These are phyloP conservation scores for Acanthopleura granulata DNA, from an alignment of 2,888 invertebrate species.

Conservation along the genomic window DNA sequence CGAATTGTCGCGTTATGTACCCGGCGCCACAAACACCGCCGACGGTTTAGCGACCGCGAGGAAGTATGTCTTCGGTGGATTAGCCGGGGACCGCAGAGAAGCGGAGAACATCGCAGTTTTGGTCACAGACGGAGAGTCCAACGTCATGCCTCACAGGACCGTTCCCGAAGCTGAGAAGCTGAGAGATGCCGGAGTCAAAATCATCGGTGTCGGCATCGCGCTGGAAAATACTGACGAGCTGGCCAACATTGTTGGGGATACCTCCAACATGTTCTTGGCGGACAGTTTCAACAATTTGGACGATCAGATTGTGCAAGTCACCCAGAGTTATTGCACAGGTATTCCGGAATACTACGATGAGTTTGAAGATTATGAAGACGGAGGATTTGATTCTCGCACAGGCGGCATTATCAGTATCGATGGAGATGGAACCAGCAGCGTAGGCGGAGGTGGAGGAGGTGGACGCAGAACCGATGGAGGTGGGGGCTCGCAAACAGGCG, in stretches of 20 bases:
- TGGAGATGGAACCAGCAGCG: not conserved
- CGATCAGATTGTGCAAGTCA: not conserved
- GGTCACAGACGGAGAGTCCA: conserved; percentile 60
- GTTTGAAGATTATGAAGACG: not conserved
- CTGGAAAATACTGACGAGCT: conserved; percentile 44
- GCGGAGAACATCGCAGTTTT: conserved; percentile 22
- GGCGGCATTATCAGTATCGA: not conserved
- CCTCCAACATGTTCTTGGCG: not conserved
- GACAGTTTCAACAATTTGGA: not conserved
- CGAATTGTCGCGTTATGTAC: conserved; percentile 43
- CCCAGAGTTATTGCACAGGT: not conserved
- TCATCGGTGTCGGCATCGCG: conserved; percentile 57
- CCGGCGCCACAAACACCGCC: conserved; percentile 61
- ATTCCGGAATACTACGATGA: not conserved
- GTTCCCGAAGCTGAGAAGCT: conserved; percentile 49
- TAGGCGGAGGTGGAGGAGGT: not conserved
- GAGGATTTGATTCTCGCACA: not conserved
- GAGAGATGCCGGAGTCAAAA: conserved; percentile 46
- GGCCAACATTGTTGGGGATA: conserved; percentile 9
- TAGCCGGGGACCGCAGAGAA: not conserved
- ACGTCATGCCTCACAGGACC: conserved; percentile 52
- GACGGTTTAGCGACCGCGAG: conserved; percentile 45
- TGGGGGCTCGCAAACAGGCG: not conserved
- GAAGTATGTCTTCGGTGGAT: not conserved
- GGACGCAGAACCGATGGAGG: not conserved